A percentile compares a stretch with the other conserved stretches of the same genome.
phyloP scores from a whole-genome alignment of 2,797 vertebrate species.

The Odontamblyopus rebecca region DNA sequence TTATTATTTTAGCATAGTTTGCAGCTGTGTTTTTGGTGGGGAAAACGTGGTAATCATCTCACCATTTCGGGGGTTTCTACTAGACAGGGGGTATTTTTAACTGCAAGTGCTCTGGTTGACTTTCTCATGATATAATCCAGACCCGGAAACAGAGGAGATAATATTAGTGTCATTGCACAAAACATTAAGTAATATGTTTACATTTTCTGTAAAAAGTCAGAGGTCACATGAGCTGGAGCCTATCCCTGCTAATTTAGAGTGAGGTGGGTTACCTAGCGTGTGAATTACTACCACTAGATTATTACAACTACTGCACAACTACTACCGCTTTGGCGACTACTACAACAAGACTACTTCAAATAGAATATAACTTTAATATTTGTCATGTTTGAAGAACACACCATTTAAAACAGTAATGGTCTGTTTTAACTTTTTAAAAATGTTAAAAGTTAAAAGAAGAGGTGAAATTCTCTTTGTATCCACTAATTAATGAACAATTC shows the following conservation, averaged over 20 bases:
- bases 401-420: no score
- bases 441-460: no score
- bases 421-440: no score
- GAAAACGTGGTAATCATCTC: conserved; percentile 63
- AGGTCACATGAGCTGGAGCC: neutral
- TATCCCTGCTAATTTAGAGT: neutral
- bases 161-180: conserved; percentile 18
- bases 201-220: neutral
- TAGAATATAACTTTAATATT: no score
- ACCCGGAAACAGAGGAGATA: conserved; percentile 37
- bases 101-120: conserved; percentile 39
- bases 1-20: conserved; percentile 75
- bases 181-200: conserved; percentile 2
- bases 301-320: neutral
- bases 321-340: neutral
- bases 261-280: neutral
- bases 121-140: conserved; percentile 58
- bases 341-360: neutral
- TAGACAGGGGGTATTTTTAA: conserved; percentile 70
- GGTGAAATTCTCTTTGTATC: neutral
- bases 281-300: neutral
- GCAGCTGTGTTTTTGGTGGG: conserved; percentile 70
- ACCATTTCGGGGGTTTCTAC: conserved; percentile 59
- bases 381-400: neutral
- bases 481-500: no score